phyloP scores from a whole-genome alignment of 2,797 vertebrate species.

The Borostomias antarcticus region DNA sequence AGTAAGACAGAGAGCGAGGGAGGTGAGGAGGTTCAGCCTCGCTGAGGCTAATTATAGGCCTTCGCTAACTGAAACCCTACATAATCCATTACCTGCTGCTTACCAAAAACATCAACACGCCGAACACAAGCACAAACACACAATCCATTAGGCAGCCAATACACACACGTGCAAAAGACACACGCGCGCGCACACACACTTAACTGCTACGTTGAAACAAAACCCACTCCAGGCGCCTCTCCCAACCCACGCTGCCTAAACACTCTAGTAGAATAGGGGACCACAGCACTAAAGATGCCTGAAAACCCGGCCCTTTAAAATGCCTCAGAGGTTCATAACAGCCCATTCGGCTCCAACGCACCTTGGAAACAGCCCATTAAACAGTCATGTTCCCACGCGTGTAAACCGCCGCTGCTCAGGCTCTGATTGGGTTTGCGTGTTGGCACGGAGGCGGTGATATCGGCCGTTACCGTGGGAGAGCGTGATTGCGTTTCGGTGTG shows the following conservation, averaged over 20 bases:
- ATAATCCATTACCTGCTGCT: conserved; percentile 40
- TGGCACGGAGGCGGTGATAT: not conserved
- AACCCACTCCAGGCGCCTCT: conserved; percentile 21
- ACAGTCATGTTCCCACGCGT: no score
- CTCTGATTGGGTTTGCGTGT: not conserved
- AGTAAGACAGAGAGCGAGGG: conserved; percentile 44
- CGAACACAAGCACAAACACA: not conserved
- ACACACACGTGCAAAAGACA: no score
- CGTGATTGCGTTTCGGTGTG: conserved; percentile 12
- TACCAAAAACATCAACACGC: conserved; percentile 28
- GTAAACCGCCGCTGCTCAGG: not conserved
- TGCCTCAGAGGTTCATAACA: no score
- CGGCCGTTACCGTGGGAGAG: not conserved
- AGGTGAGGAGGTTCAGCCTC: conserved; percentile 58
- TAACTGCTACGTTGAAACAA: conserved; percentile 29
- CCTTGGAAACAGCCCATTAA: not conserved
- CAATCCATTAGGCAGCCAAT: no score
- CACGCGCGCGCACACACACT: conserved; percentile 44
- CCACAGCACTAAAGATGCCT: not conserved
- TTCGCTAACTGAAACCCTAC: conserved; percentile 57
- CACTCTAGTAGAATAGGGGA: conserved; percentile 30
- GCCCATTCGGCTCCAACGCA: not conserved
- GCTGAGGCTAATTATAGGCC: conserved; percentile 70
- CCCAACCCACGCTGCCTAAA: conserved; percentile 27
- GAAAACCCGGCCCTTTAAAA: not conserved